Evolutionary conservation across 2,888 invertebrate species (phyloP).

Genomic region (Alentia gelatinosa): DNA sequence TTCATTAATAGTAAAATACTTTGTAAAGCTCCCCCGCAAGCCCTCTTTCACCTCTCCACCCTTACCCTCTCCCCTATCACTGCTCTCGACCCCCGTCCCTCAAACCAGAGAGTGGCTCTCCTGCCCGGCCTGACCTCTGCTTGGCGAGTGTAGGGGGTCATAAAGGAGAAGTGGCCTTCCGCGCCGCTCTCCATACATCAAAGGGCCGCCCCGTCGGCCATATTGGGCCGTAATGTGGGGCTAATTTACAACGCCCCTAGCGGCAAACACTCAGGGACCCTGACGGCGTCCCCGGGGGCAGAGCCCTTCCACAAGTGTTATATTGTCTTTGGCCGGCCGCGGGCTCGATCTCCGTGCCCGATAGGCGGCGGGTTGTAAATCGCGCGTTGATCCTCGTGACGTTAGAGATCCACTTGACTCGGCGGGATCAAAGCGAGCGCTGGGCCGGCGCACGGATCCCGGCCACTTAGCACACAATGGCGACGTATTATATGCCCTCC

Average conservation of each 20-base stretch:
- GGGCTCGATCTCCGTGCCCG: neutral
- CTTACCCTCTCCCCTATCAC: neutral
- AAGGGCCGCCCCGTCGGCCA: neutral
- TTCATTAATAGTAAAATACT: too few relatives aligned
- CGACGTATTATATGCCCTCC: too few relatives aligned
- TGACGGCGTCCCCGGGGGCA: neutral
- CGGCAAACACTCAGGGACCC: neutral
- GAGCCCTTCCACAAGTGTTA: neutral
- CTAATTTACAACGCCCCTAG: neutral
- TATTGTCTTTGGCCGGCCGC: conserved; percentile 13
- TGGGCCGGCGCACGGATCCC: neutral
- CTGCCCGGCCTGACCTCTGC: neutral
- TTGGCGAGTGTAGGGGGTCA: neutral
- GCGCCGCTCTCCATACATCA: neutral
- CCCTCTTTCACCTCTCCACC: too few relatives aligned
- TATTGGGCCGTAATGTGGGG: neutral
- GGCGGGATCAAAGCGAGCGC: neutral
- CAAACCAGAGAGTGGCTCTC: neutral
- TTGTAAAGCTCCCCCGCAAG: too few relatives aligned
- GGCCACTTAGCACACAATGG: neutral
- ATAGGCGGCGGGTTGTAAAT: neutral
- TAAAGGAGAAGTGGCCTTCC: neutral
- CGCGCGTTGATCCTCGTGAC: neutral
- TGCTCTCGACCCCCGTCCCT: neutral
- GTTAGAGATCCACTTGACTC: conserved; percentile 11